These are phyloP conservation scores for Syncerus caffer DNA, from an alignment of 2,797 vertebrate genomes.

Conservation along the genomic window DNA sequence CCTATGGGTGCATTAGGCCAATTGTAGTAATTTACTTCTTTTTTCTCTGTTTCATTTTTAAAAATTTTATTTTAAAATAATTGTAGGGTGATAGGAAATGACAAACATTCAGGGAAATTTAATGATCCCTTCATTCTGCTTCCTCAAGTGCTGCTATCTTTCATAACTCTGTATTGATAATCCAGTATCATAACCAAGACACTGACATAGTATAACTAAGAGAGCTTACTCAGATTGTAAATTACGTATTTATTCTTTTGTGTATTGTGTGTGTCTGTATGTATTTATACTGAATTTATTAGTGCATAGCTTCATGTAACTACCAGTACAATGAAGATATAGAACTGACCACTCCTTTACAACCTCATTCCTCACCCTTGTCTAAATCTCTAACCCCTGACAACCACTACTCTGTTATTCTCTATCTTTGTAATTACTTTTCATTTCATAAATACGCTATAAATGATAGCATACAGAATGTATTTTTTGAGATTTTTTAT, in stretches of 20 bases:
- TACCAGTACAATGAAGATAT: not conserved
- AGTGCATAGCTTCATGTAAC: not conserved
- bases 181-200: not conserved
- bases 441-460: not conserved
- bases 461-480: too few relatives aligned
- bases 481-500: not conserved
- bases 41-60: not conserved
- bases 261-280: not conserved
- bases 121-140: not conserved
- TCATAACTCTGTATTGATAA: not conserved
- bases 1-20: not conserved
- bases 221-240: not conserved
- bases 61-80: not conserved
- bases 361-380: not conserved
- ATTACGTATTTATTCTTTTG: not conserved
- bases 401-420: not conserved
- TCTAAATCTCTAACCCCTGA: not conserved
- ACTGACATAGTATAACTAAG: not conserved
- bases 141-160: not conserved
- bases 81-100: not conserved
- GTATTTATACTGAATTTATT: not conserved
- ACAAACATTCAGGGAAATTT: not conserved
- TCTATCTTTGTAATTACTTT: not conserved
- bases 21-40: not conserved
- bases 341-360: not conserved